These are phyloP conservation scores for Hirundichthys speculiger DNA, from an alignment of 2,113 vertebrate genomes.

Conservation along the genomic window DNA sequence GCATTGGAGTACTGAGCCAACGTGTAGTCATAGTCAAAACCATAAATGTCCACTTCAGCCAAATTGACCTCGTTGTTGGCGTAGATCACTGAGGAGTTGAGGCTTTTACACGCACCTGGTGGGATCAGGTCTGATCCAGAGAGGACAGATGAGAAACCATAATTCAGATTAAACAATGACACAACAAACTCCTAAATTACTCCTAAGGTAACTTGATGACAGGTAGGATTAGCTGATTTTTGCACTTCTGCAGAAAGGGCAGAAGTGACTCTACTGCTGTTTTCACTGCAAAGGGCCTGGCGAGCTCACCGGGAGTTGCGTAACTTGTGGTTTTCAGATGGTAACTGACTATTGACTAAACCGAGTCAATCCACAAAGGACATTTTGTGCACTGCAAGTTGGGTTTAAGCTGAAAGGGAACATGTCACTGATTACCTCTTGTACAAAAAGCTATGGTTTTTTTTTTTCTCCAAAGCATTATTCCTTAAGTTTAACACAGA, in stretches of 20 bases:
- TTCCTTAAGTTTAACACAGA: conserved; percentile 1
- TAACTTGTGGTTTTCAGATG: conserved; percentile 18
- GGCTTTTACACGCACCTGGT: conserved; percentile 81
- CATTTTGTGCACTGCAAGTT: neutral
- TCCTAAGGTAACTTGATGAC: neutral
- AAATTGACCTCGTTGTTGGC: conserved; percentile 86
- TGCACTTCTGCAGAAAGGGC: conserved; percentile 9
- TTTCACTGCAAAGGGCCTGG: conserved; percentile 21
- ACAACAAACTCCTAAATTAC: neutral
- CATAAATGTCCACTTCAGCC: conserved; percentile 82
- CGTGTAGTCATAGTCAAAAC: conserved; percentile 86
- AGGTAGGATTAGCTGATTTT: neutral
- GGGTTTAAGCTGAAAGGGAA: neutral
- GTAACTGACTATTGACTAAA: conserved; percentile 9
- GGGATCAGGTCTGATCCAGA: conserved; percentile 81
- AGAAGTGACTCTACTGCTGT: conserved; percentile 4
- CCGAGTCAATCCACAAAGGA: conserved; percentile 10
- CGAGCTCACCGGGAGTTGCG: conserved; percentile 27
- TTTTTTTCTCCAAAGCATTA: neutral
- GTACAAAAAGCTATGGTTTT: neutral
- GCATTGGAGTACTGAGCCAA: conserved; percentile 83
- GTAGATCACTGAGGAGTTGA: conserved; percentile 84
- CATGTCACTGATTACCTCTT: neutral
- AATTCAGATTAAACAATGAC: neutral
- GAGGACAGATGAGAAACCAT: neutral